A percentile compares a stretch with the other conserved stretches of the same genome.
phyloP scores from a whole-genome alignment of 2,888 invertebrate genomes.

The Drosophila falleni region DNA sequence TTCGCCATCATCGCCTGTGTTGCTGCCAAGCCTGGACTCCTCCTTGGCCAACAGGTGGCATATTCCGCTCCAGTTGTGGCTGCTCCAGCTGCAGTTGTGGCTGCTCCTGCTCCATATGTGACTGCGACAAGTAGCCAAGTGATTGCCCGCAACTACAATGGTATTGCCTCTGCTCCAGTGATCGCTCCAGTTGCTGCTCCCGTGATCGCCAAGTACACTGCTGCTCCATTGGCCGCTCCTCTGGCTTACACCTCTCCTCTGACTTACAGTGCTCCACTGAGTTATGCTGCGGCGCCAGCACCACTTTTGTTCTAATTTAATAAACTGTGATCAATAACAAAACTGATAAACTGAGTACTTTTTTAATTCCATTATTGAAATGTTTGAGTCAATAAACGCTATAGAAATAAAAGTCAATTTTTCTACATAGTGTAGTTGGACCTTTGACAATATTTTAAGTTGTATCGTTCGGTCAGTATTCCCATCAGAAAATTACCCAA shows the following conservation, averaged over 20 bases:
- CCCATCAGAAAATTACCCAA: neutral
- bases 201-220: conserved; percentile 25
- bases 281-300: conserved; percentile 21
- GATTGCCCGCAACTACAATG: conserved; percentile 74
- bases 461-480: neutral
- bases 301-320: conserved; percentile 12
- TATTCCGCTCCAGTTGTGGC: conserved; percentile 47
- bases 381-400: too few relatives aligned
- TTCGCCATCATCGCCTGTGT: conserved; percentile 68
- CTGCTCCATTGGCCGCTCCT: conserved; percentile 24
- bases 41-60: conserved; percentile 36
- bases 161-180: conserved; percentile 63
- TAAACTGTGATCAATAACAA: neutral
- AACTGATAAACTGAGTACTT: neutral
- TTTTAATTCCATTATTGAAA: neutral
- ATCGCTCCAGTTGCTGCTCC: conserved; percentile 45
- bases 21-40: conserved; percentile 65
- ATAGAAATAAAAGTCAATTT: neutral
- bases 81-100: conserved; percentile 39
- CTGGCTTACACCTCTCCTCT: conserved; percentile 17
- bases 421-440: neutral
- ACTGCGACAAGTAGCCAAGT: conserved; percentile 72
- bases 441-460: neutral
- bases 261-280: conserved; percentile 24
- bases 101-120: conserved; percentile 45